These are phyloP conservation scores for Heliconius sara DNA, from an alignment of 2,888 invertebrate species.

Conservation along the genomic window DNA sequence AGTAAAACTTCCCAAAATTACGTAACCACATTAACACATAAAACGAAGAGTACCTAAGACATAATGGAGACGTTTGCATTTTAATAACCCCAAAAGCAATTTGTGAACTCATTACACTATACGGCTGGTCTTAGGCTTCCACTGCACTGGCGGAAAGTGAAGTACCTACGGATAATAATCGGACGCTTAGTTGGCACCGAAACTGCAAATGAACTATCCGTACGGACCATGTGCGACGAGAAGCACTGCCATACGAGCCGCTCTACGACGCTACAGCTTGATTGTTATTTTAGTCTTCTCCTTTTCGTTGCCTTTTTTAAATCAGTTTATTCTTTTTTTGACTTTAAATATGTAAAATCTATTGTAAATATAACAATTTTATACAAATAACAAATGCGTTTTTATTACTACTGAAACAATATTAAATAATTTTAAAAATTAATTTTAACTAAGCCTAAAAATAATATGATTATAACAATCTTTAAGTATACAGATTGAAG, in stretches of 20 bases:
- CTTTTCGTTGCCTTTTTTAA: not conserved
- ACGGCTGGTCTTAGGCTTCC: slow-evolving; percentile 33
- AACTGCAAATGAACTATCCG: slow-evolving; percentile 18
- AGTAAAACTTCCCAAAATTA: not conserved
- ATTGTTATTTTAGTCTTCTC: not conserved
- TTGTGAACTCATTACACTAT: slow-evolving; percentile 42
- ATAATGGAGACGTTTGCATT: slow-evolving; percentile 39
- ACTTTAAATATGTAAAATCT: not conserved
- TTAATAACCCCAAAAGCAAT: slow-evolving; percentile 45
- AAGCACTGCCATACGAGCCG: slow-evolving; percentile 8
- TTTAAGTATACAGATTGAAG: too few species aligned
- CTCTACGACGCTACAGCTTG: not conserved
- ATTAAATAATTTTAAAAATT: too few species aligned
- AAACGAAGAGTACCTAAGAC: slow-evolving; percentile 21
- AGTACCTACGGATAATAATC: slow-evolving; percentile 21
- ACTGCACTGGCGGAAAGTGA: slow-evolving; percentile 14
- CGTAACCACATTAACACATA: slow-evolving; percentile 23
- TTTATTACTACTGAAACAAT: too few species aligned
- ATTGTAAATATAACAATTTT: too few species aligned
- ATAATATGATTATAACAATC: too few species aligned
- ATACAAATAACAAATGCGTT: too few species aligned
- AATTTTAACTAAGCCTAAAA: too few species aligned
- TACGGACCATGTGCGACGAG: not conserved
- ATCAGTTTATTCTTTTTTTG: not conserved
- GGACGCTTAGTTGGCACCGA: slow-evolving; percentile 26